Conservation (phyloP, 2,113 vertebrate species). For the Mobula hypostoma region DNA sequence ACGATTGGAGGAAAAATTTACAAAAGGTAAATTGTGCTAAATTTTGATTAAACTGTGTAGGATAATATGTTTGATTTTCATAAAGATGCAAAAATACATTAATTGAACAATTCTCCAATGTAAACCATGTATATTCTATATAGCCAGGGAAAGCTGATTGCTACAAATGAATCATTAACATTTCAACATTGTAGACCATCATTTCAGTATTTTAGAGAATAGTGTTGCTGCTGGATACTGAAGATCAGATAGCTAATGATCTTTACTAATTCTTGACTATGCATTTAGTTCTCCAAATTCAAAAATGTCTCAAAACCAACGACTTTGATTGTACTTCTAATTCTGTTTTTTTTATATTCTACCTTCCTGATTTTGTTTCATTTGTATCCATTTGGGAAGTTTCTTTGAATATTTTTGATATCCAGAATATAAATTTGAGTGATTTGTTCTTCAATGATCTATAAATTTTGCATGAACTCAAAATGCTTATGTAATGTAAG, state of each 20-base stretch:
- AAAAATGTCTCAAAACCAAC: background rate
- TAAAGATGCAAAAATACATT: background rate
- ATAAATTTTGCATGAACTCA: background rate
- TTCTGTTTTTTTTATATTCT: background rate
- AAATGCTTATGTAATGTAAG: background rate
- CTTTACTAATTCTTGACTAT: background rate
- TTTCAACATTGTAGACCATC: background rate
- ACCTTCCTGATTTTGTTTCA: background rate
- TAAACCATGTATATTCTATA: background rate
- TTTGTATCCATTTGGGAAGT: background rate
- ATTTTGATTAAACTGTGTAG: constrained; percentile 15
- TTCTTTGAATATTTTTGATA: background rate
- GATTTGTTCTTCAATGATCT: background rate
- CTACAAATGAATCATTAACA: background rate
- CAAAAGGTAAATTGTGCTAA: constrained; percentile 45
- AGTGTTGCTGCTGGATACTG: background rate
- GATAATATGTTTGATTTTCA: background rate
- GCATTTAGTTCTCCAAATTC: no score
- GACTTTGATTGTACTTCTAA: background rate
- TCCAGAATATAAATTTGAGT: background rate
- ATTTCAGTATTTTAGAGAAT: background rate
- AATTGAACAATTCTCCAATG: background rate
- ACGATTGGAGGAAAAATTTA: constrained; percentile 38
- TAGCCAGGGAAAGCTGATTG: background rate
- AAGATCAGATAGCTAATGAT: background rate